Evolutionary conservation across 2,888 invertebrate species (phyloP).

Genomic region (Synergus gifuensis): DNA sequence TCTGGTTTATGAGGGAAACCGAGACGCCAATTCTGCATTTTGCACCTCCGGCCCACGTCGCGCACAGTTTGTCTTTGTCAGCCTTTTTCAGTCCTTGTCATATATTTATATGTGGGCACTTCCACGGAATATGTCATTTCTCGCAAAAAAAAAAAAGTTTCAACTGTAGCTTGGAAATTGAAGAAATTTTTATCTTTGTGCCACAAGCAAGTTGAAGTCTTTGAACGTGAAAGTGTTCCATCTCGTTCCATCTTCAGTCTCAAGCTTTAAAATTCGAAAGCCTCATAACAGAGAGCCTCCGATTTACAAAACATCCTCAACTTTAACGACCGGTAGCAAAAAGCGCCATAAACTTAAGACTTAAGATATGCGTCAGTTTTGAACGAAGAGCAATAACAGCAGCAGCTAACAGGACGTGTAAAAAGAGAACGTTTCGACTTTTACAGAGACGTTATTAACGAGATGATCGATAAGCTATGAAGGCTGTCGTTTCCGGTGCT

Average conservation of each 20-base stretch:
- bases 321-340: slow-evolving; percentile 27
- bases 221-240: background rate
- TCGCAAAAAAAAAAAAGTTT: no score
- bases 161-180: no score
- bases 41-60: slow-evolving; percentile 6
- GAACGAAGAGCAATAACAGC: slow-evolving; percentile 11
- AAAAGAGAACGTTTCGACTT: slow-evolving; percentile 34
- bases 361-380: slow-evolving; percentile 31
- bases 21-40: slow-evolving; percentile 47
- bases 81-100: background rate
- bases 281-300: background rate
- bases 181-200: no score
- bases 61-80: slow-evolving; percentile 9
- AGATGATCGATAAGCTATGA: slow-evolving; percentile 53
- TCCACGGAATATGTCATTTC: no score
- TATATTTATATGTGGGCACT: background rate
- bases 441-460: slow-evolving; percentile 41
- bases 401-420: background rate
- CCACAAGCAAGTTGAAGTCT: background rate
- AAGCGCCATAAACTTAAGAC: slow-evolving; percentile 17
- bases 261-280: background rate
- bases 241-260: background rate
- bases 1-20: slow-evolving; percentile 52
- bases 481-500: slow-evolving; percentile 57
- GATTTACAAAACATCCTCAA: slow-evolving; percentile 32